Conservation (phyloP, 2,888 invertebrate genomes). For the Eristalis pertinax region DNA sequence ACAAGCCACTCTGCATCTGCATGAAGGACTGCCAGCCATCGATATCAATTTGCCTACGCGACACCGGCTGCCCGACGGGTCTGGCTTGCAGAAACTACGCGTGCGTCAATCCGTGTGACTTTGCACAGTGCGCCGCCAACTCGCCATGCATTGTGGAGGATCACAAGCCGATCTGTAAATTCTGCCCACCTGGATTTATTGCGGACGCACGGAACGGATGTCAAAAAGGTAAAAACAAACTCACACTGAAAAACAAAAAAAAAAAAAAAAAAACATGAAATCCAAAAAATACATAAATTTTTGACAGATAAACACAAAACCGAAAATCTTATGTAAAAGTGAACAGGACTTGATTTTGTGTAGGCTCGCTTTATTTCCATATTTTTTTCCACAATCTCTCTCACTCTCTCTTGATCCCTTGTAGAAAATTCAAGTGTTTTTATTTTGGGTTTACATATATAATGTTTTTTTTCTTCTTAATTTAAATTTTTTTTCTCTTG, state of each 20-base stretch:
- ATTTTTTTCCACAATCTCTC: conserved; percentile 15
- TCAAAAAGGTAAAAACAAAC: conserved; percentile 91
- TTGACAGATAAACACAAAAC: conserved; percentile 53
- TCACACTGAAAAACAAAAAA: conserved; percentile 74
- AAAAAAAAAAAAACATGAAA: conserved; percentile 48
- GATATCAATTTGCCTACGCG: conserved; percentile 93
- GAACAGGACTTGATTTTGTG: conserved; percentile 57
- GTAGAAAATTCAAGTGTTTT: conserved; percentile 58
- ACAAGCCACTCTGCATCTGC: conserved; percentile 93
- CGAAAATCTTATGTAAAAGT: conserved; percentile 47
- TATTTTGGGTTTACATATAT: conserved; percentile 63
- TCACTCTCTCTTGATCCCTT: background rate
- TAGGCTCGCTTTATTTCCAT: conserved; percentile 44
- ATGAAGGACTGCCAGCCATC: conserved; percentile 93
- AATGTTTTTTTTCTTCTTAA: conserved; percentile 19
- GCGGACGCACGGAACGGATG: conserved; percentile 96
- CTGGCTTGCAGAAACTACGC: conserved; percentile 93
- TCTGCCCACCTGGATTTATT: conserved; percentile 96
- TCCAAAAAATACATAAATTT: conserved; percentile 58
- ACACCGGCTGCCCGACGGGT: conserved; percentile 92
- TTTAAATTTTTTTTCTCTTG: conserved; percentile 18
- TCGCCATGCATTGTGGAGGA: conserved; percentile 96
- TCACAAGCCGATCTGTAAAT: conserved; percentile 97
- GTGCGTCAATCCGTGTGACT: conserved; percentile 94
- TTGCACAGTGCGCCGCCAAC: conserved; percentile 91